A percentile compares a stretch with the other conserved stretches of the same genome.
phyloP scores from a whole-genome alignment of 2,888 invertebrate genomes.

The Achlya flavicornis region DNA sequence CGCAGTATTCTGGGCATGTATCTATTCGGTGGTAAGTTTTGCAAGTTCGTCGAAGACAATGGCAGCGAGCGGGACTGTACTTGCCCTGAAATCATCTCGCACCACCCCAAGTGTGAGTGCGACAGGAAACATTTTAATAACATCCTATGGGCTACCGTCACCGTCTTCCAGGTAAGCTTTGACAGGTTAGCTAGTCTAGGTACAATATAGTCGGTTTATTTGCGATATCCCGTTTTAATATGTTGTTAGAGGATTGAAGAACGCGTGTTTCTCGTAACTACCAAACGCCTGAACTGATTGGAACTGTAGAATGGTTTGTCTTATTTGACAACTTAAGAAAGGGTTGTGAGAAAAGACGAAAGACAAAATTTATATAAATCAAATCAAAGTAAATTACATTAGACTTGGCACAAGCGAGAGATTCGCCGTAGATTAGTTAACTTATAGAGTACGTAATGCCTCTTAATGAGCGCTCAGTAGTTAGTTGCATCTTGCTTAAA shows the following conservation, averaged over 20 bases:
- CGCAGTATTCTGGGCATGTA: slow-evolving; percentile 99
- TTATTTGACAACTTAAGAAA: slow-evolving; percentile 48
- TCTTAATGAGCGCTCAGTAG: slow-evolving; percentile 71
- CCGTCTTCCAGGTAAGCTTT: slow-evolving; percentile 96
- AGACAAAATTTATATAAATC: slow-evolving; percentile 21
- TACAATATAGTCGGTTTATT: slow-evolving; percentile 74
- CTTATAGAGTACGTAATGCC: slow-evolving; percentile 56
- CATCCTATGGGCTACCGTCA: slow-evolving; percentile 98
- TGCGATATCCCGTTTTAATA: slow-evolving; percentile 72
- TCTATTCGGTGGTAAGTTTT: slow-evolving; percentile 99
- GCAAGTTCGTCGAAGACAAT: slow-evolving; percentile 96
- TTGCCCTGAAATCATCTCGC: slow-evolving; percentile 95
- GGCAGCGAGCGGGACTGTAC: slow-evolving; percentile 94
- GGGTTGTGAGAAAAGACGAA: slow-evolving; percentile 51
- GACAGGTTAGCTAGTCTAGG: slow-evolving; percentile 67
- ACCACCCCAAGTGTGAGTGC: slow-evolving; percentile 95
- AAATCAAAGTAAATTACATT: slow-evolving; percentile 30
- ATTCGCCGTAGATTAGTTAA: slow-evolving; percentile 51
- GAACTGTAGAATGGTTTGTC: slow-evolving; percentile 39
- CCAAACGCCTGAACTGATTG: slow-evolving; percentile 32
- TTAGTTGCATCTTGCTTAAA: slow-evolving; percentile 77
- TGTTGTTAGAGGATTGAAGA: slow-evolving; percentile 61
- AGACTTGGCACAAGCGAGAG: slow-evolving; percentile 60
- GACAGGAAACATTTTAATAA: slow-evolving; percentile 99
- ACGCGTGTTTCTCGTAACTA: slow-evolving; percentile 72